Conservation (phyloP, 35 echinoderm and acorn worm genomes). For the Chiridota heheva region DNA sequence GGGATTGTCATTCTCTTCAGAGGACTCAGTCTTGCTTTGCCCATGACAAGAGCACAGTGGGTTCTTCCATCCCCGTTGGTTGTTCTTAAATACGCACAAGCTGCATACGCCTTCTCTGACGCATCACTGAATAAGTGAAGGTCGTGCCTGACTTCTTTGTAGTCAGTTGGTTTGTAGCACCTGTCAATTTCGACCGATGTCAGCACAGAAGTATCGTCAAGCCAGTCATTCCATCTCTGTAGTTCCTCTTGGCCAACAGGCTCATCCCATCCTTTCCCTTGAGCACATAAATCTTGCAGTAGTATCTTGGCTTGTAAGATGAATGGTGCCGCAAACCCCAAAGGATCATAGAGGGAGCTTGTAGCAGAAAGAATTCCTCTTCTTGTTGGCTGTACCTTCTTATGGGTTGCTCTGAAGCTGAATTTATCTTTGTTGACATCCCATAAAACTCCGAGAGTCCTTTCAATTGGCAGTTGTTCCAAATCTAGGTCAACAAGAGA, state of each 20-base stretch:
- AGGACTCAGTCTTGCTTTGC: slow-evolving; percentile 22
- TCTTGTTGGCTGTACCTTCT: slow-evolving; percentile 14
- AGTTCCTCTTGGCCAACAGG: not conserved
- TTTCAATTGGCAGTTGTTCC: slow-evolving; percentile 50
- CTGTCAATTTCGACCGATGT: not conserved
- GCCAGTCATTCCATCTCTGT: slow-evolving; percentile 15
- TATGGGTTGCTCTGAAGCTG: slow-evolving; percentile 6
- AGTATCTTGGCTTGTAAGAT: slow-evolving; percentile 26
- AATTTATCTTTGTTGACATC: slow-evolving; percentile 32
- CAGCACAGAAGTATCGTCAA: slow-evolving; percentile 10
- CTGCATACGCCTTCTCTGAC: slow-evolving; percentile 49
- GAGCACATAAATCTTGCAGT: slow-evolving; percentile 35
- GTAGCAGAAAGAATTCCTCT: slow-evolving; percentile 32
- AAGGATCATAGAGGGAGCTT: slow-evolving; percentile 51
- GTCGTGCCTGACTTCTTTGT: not conserved
- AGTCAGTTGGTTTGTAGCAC: slow-evolving; percentile 30
- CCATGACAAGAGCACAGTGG: slow-evolving; percentile 23
- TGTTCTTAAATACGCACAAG: slow-evolving; percentile 24
- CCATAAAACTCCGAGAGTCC: slow-evolving; percentile 38
- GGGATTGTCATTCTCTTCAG: slow-evolving; percentile 44
- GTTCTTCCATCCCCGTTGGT: not conserved
- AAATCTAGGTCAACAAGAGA: slow-evolving; percentile 27
- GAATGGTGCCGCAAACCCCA: slow-evolving; percentile 41
- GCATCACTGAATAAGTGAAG: slow-evolving; percentile 58
- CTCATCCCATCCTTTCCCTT: slow-evolving; percentile 40